These are phyloP conservation scores for Drosophila tanythrix DNA, from an alignment of 2,888 invertebrate species.

Conservation along the genomic window DNA sequence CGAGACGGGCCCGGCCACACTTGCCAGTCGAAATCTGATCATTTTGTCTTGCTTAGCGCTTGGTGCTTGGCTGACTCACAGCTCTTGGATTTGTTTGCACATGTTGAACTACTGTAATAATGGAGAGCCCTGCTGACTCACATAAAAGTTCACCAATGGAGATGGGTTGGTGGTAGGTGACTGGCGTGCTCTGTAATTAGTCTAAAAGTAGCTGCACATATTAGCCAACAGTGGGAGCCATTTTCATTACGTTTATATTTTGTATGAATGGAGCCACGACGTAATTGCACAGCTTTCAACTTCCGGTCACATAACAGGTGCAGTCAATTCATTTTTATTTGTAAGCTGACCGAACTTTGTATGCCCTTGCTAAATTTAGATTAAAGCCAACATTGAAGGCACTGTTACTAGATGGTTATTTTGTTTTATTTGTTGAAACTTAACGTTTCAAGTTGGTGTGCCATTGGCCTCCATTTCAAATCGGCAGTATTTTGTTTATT, in stretches of 20 bases:
- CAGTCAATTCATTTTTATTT: conserved; percentile 37
- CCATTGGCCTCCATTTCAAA: neutral
- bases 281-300: conserved; percentile 60
- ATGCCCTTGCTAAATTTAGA: conserved; percentile 13
- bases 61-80: conserved; percentile 60
- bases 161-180: conserved; percentile 2
- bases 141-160: conserved; percentile 11
- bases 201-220: conserved; percentile 57
- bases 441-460: neutral
- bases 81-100: conserved; percentile 51
- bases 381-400: neutral
- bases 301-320: conserved; percentile 71
- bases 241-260: conserved; percentile 36
- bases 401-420: neutral
- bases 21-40: conserved; percentile 68
- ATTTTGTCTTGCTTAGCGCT: conserved; percentile 42
- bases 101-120: conserved; percentile 16
- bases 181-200: conserved; percentile 58
- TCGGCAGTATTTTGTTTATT: neutral
- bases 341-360: conserved; percentile 16
- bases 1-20: conserved; percentile 35
- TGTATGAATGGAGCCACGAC: conserved; percentile 30
- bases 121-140: conserved; percentile 51
- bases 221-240: conserved; percentile 62
- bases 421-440: neutral